Percentiles rank a stretch among this genome's conserved stretches.
These are phyloP conservation scores for Ctena decussata DNA, from an alignment of 2,888 invertebrate species.

Conservation along the genomic window DNA sequence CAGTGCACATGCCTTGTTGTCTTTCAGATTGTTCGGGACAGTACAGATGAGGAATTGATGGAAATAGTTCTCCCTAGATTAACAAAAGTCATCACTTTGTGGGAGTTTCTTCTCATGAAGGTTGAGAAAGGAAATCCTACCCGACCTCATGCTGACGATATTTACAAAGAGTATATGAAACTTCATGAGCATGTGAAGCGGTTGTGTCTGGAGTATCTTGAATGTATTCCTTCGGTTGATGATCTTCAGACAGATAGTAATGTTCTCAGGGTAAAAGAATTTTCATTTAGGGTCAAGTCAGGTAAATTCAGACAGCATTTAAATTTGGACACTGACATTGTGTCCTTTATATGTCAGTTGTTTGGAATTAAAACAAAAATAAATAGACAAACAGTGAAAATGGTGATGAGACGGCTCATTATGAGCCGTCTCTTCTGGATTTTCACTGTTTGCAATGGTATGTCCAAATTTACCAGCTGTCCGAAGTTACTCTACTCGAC, in stretches of 20 bases:
- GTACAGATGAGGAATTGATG: constrained; percentile 86
- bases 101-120: constrained; percentile 88
- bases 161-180: constrained; percentile 77
- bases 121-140: constrained; percentile 82
- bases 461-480: no score
- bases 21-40: constrained; percentile 78
- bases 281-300: no score
- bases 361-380: no score
- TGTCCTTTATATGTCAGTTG: no score
- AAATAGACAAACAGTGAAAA: no score
- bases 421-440: no score
- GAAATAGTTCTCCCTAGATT: constrained; percentile 87
- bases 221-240: constrained; percentile 54
- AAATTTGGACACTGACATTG: no score
- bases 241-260: constrained; percentile 31
- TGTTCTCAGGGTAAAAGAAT: neutral
- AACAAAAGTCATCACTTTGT: constrained; percentile 86
- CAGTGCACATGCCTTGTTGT: no score
- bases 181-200: constrained; percentile 77
- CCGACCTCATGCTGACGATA: constrained; percentile 77
- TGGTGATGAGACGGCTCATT: no score
- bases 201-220: constrained; percentile 77
- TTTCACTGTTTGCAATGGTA: no score
- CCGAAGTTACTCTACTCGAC: no score
- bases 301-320: no score